Conservation (phyloP, 1,140 invertebrate genomes). For the Papilio helenus region DNA sequence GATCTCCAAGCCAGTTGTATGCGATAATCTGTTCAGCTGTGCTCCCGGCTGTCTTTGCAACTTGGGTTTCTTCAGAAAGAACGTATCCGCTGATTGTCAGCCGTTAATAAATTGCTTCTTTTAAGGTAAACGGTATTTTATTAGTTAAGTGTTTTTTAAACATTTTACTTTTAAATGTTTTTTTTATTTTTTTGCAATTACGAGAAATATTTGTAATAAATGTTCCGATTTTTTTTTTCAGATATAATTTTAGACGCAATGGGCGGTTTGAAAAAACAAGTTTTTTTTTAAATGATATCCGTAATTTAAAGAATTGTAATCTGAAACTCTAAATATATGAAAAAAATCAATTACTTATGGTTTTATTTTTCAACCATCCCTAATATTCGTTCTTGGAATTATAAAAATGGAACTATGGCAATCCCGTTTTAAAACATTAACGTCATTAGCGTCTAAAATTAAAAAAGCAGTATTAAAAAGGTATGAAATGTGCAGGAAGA, state of each 20-base stretch:
- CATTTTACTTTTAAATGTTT: too few species aligned
- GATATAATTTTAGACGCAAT: background rate
- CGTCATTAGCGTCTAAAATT: too few species aligned
- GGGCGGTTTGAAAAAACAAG: background rate
- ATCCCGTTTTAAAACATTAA: too few species aligned
- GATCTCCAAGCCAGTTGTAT: background rate
- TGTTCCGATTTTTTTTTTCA: background rate
- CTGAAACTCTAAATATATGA: background rate
- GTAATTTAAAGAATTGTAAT: background rate
- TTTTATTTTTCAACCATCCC: background rate
- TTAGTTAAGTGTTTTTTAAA: too few species aligned
- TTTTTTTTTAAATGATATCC: background rate
- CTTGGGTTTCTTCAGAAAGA: slow-evolving; percentile 14
- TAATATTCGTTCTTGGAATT: background rate
- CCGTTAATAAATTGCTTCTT: slow-evolving; percentile 1
- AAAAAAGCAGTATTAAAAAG: too few species aligned
- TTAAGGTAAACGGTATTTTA: background rate
- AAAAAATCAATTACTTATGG: background rate
- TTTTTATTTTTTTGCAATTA: background rate
- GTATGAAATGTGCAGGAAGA: background rate
- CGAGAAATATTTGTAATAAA: background rate
- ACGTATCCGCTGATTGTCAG: background rate
- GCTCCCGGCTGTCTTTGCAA: background rate
- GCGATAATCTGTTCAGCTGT: background rate
- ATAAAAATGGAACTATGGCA: too few species aligned